A percentile compares a stretch with the other conserved stretches of the same genome.
These are phyloP conservation scores for Anthonomus grandis DNA, from an alignment of 1,140 invertebrate species.

Conservation along the genomic window DNA sequence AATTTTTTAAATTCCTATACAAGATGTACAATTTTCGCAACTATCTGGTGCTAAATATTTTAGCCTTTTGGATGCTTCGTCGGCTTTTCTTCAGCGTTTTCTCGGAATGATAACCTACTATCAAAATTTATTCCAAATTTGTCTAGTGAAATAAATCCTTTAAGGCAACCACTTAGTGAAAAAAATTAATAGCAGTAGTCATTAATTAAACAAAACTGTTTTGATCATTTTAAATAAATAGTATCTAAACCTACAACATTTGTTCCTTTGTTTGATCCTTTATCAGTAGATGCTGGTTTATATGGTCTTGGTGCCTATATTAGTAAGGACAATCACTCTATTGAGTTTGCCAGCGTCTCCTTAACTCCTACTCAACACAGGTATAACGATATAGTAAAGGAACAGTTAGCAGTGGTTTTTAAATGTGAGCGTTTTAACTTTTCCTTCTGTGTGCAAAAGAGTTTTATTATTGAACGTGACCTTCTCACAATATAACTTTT, in stretches of 20 bases:
- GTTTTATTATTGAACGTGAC: background rate
- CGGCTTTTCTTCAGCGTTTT: slow-evolving; percentile 21
- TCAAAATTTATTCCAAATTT: slow-evolving; percentile 20
- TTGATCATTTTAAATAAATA: slow-evolving; percentile 8
- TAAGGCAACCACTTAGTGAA: slow-evolving; percentile 10
- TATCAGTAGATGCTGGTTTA: slow-evolving; percentile 51
- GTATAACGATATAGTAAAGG: slow-evolving; percentile 3
- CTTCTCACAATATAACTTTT: too few species aligned
- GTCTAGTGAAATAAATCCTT: slow-evolving; percentile 3
- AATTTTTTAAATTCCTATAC: too few species aligned
- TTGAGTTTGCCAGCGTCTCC: slow-evolving; percentile 2
- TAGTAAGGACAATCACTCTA: slow-evolving; percentile 39
- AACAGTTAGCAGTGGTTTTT: slow-evolving; percentile 12
- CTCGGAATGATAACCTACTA: slow-evolving; percentile 16
- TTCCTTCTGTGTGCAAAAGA: slow-evolving; percentile 9
- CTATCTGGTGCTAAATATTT: too few species aligned
- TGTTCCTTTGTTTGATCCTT: too few species aligned
- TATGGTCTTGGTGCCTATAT: slow-evolving; percentile 52
- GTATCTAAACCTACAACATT: slow-evolving; percentile 5
- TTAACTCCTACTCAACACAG: background rate
- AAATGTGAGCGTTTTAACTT: slow-evolving; percentile 14
- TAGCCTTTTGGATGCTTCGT: too few species aligned
- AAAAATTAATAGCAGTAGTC: slow-evolving; percentile 1
- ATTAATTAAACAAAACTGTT: background rate
- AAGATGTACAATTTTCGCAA: too few species aligned